phyloP scores from a whole-genome alignment of 1,140 invertebrate species.

The Ips nitidus region DNA sequence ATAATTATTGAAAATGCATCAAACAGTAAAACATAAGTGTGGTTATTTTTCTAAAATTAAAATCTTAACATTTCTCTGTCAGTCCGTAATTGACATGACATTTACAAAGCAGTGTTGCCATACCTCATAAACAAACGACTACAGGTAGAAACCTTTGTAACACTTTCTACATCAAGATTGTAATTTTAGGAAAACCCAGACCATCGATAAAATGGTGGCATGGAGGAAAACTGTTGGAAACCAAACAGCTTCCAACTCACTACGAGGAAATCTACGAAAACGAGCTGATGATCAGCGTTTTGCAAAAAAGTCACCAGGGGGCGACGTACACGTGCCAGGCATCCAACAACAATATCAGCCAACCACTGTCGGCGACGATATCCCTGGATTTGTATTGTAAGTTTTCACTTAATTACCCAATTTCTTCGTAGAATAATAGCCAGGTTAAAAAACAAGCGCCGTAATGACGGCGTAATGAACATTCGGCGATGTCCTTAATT shows the following conservation, averaged over 20 bases:
- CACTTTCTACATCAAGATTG: too few species aligned
- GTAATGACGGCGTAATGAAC: conserved; percentile 17
- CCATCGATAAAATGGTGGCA: conserved; percentile 86
- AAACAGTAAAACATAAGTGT: too few species aligned
- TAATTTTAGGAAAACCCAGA: conserved; percentile 71
- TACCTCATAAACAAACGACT: too few species aligned
- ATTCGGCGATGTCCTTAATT: conserved; percentile 20
- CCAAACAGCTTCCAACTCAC: conserved; percentile 56
- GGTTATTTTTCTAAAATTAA: too few species aligned
- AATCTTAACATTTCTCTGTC: too few species aligned
- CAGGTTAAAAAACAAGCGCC: neutral
- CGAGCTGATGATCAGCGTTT: conserved; percentile 58
- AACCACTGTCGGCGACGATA: conserved; percentile 65
- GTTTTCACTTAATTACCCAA: conserved; percentile 47
- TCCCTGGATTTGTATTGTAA: conserved; percentile 74
- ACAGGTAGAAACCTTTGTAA: too few species aligned
- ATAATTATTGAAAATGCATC: too few species aligned
- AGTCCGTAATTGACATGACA: too few species aligned
- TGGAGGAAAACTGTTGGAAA: conserved; percentile 71
- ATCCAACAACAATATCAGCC: conserved; percentile 71
- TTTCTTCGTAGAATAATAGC: neutral
- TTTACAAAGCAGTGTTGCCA: too few species aligned
- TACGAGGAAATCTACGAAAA: conserved; percentile 52
- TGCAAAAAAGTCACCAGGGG: conserved; percentile 66
- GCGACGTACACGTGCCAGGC: conserved; percentile 71